Conservation (phyloP, 2,113 vertebrate species). For the Ptilonorhynchus violaceus region DNA sequence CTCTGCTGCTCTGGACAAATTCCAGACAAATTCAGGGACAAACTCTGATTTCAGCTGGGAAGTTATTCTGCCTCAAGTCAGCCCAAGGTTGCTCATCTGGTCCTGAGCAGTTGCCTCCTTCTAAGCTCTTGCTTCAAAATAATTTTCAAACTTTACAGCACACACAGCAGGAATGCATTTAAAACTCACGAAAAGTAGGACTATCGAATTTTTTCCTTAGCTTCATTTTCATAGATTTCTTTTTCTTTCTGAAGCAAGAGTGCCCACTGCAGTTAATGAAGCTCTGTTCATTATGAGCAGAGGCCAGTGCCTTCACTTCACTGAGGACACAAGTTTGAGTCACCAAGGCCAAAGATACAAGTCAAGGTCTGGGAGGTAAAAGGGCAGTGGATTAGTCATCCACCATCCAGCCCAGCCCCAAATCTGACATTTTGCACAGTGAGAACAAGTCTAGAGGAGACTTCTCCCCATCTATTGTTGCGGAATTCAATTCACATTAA, state of each 20-base stretch:
- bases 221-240: background rate
- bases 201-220: background rate
- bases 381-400: slow-evolving; percentile 68
- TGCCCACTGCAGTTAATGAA: background rate
- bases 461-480: slow-evolving; percentile 21
- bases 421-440: slow-evolving; percentile 68
- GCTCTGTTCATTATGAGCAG: slow-evolving; percentile 1
- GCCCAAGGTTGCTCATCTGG: background rate
- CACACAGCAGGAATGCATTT: background rate
- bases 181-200: background rate
- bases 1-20: background rate
- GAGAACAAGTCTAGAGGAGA: slow-evolving; percentile 35
- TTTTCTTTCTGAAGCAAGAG: background rate
- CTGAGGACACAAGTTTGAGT: slow-evolving; percentile 53
- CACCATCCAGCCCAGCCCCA: slow-evolving; percentile 51
- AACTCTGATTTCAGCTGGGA: background rate
- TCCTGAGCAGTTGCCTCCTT: background rate
- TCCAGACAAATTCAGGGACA: background rate
- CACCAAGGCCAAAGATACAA: slow-evolving; percentile 69
- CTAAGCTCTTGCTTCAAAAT: background rate
- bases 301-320: slow-evolving; percentile 21
- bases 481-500: background rate
- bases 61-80: background rate
- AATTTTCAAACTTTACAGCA: background rate
- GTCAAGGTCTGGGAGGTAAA: slow-evolving; percentile 66